phyloP scores from a whole-genome alignment of 2,797 vertebrate genomes.

The Zenarchopterus dispar region DNA sequence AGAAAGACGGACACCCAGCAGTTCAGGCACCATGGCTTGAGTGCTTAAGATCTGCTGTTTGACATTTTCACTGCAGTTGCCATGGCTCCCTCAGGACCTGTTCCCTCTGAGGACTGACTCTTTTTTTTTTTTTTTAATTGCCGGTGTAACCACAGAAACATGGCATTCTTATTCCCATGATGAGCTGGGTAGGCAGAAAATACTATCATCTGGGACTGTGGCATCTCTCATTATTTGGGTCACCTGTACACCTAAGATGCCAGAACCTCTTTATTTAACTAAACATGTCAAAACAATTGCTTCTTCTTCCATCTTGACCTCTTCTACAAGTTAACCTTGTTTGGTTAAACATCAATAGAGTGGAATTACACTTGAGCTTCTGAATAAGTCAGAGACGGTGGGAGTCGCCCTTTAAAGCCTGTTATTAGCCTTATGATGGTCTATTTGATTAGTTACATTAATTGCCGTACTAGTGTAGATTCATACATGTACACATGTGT shows the following conservation, averaged over 20 bases:
- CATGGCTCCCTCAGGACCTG: constrained; percentile 66
- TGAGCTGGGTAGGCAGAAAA: constrained; percentile 43
- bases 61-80: constrained; percentile 75
- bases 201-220: constrained; percentile 36
- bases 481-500: constrained; percentile 5
- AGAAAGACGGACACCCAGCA: constrained; percentile 11
- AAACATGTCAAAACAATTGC: constrained; percentile 26
- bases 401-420: constrained; percentile 58
- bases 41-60: constrained; percentile 55
- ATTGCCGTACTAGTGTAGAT: neutral
- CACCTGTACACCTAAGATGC: constrained; percentile 29
- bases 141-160: constrained; percentile 66
- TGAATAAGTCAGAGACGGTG: constrained; percentile 51
- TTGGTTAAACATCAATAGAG: constrained; percentile 70
- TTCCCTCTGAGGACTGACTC: constrained; percentile 52
- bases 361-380: constrained; percentile 56
- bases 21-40: constrained; percentile 27
- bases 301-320: constrained; percentile 15
- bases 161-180: constrained; percentile 61
- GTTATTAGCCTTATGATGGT: constrained; percentile 41
- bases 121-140: constrained; percentile 53
- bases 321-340: constrained; percentile 37
- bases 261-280: constrained; percentile 8
- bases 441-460: neutral
- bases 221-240: constrained; percentile 31